A percentile compares a stretch with the other conserved stretches of the same genome.
Conservation (phyloP, 92 coral and sea anemone species). For the Galaxea fascicularis region DNA sequence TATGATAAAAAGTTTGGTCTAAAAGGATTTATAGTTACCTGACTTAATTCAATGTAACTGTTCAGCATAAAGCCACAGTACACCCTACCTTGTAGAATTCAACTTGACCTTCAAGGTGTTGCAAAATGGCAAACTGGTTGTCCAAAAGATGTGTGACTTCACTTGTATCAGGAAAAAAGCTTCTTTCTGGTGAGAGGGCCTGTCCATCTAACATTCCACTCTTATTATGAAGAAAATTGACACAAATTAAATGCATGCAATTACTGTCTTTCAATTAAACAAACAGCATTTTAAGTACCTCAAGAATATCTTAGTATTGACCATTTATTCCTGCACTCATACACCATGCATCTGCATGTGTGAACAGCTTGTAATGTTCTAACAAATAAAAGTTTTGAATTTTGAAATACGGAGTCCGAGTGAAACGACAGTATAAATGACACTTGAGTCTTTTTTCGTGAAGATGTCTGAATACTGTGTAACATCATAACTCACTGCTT, state of each 20-base stretch:
- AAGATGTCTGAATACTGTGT: background rate
- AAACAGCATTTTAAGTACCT: background rate
- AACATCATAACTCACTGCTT: constrained; percentile 19
- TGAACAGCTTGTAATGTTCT: no score
- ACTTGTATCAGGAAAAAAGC: constrained; percentile 63
- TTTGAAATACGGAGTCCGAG: no score
- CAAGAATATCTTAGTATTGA: no score
- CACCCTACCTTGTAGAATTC: constrained; percentile 87
- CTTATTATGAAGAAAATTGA: background rate
- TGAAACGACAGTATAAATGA: no score
- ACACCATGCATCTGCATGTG: no score
- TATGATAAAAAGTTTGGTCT: no score
- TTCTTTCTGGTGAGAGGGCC: constrained; percentile 13
- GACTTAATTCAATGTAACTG: background rate
- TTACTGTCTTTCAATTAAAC: background rate
- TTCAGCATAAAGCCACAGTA: background rate
- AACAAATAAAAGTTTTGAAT: no score
- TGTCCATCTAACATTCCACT: background rate
- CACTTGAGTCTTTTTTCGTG: no score
- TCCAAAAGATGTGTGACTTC: constrained; percentile 83
- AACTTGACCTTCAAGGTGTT: constrained; percentile 84
- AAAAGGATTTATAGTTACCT: no score
- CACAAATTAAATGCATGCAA: background rate
- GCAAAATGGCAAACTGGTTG: constrained; percentile 76
- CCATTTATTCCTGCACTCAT: no score